Conservation (phyloP, 2,888 invertebrate species). For the Sphaerolaimus hirsutus region DNA sequence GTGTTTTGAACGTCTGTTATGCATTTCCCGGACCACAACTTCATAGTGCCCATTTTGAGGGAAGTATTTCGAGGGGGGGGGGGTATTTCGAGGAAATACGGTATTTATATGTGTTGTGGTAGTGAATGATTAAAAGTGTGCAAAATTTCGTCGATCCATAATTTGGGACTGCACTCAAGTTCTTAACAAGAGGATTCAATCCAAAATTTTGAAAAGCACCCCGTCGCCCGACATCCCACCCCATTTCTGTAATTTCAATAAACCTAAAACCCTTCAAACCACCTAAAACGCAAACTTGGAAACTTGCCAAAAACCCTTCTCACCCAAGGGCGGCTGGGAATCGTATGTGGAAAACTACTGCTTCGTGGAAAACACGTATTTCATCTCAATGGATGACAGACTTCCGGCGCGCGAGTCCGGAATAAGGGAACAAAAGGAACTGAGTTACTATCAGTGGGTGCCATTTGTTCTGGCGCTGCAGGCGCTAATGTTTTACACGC, state of each 20-base stretch:
- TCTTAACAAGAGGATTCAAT: no score
- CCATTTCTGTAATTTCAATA: background rate
- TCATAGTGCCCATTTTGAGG: no score
- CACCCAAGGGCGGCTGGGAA: conserved; percentile 9
- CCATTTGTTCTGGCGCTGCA: conserved; percentile 19
- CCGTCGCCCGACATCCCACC: background rate
- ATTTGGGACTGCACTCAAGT: no score
- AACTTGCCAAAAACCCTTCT: background rate
- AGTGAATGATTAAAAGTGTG: no score
- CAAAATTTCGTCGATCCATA: no score
- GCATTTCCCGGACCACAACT: no score
- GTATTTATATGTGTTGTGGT: no score
- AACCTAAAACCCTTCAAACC: background rate
- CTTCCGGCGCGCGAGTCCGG: conserved; percentile 3
- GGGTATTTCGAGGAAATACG: no score
- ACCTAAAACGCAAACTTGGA: background rate
- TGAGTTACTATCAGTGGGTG: conserved; percentile 19
- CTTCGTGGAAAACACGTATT: conserved; percentile 11
- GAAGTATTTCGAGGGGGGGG: no score
- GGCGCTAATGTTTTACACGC: conserved; percentile 15
- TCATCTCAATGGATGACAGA: conserved; percentile 7
- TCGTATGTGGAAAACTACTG: conserved; percentile 11
- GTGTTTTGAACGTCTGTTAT: no score
- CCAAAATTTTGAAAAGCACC: no score
- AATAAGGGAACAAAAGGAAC: conserved; percentile 5